phyloP scores from a whole-genome alignment of 2,888 invertebrate species.

The Cremastinae sp. region DNA sequence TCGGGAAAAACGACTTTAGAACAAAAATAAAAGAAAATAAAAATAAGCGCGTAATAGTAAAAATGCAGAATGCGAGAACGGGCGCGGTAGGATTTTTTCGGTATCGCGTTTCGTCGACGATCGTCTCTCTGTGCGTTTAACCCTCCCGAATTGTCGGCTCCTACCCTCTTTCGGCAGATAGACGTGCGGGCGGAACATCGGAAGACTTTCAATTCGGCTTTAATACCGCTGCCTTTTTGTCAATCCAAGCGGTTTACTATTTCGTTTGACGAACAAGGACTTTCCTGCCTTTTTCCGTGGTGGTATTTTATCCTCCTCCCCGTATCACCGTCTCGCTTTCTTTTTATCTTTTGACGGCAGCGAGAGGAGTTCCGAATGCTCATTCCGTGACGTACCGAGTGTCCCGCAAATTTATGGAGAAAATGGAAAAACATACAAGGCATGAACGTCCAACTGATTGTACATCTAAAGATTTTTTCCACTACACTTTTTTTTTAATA shows the following conservation, averaged over 20 bases:
- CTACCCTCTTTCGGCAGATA: not conserved
- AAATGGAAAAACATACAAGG: no score
- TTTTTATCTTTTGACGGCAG: slow-evolving; percentile 7
- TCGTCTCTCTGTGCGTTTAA: slow-evolving; percentile 30
- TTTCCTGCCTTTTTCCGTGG: slow-evolving; percentile 21
- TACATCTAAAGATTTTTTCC: no score
- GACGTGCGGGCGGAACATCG: slow-evolving; percentile 17
- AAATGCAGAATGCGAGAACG: slow-evolving; percentile 43
- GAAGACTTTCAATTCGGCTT: slow-evolving; percentile 61
- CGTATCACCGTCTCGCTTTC: slow-evolving; percentile 5
- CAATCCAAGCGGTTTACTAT: slow-evolving; percentile 52
- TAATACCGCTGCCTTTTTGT: slow-evolving; percentile 53
- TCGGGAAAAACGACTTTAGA: not conserved
- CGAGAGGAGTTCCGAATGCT: slow-evolving; percentile 28
- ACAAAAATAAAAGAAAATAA: not conserved
- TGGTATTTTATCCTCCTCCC: slow-evolving; percentile 2
- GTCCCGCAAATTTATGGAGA: no score
- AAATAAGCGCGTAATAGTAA: slow-evolving; percentile 29
- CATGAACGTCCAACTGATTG: no score
- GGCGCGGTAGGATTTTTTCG: slow-evolving; percentile 33
- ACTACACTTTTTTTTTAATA: no score
- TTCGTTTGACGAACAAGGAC: slow-evolving; percentile 52
- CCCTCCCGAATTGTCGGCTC: slow-evolving; percentile 40
- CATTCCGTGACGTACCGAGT: not conserved
- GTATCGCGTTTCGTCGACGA: slow-evolving; percentile 47